Evolutionary conservation across 2,888 invertebrate genomes (phyloP).

Genomic region (Athrips mouffetella): DNA sequence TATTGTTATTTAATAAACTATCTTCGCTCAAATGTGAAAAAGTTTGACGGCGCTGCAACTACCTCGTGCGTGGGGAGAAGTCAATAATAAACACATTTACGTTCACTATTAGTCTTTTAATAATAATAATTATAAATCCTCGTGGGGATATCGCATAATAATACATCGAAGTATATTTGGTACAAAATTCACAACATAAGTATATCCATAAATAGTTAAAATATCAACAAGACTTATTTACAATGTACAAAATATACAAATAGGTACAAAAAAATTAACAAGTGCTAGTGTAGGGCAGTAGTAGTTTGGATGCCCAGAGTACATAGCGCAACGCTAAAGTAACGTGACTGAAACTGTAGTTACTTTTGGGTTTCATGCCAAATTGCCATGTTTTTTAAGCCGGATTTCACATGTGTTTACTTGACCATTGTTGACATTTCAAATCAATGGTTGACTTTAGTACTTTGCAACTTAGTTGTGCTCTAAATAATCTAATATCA

Average conservation of each 20-base stretch:
- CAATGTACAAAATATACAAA: slow-evolving; percentile 72
- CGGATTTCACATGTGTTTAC: too few species aligned
- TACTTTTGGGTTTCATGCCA: too few species aligned
- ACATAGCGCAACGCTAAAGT: too few species aligned
- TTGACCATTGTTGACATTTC: too few species aligned
- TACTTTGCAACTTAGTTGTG: too few species aligned
- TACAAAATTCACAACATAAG: slow-evolving; percentile 74
- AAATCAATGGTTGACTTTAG: too few species aligned
- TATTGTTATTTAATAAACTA: too few species aligned
- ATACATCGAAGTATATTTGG: slow-evolving; percentile 66
- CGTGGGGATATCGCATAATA: slow-evolving; percentile 24
- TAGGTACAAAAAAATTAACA: slow-evolving; percentile 64
- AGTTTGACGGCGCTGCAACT: not conserved
- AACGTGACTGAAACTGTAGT: too few species aligned
- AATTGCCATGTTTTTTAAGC: too few species aligned
- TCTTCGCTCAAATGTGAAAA: not conserved
- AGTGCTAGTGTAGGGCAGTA: not conserved
- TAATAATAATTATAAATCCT: slow-evolving; percentile 28
- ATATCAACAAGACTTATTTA: slow-evolving; percentile 72
- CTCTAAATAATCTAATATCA: too few species aligned
- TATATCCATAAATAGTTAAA: slow-evolving; percentile 74
- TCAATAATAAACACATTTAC: not conserved
- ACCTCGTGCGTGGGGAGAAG: not conserved
- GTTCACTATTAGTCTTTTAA: slow-evolving; percentile 26
- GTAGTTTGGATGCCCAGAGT: not conserved